Base-by-base conservation (phyloP, 2,797 vertebrate genomes). In the Neosilurus mollespiculum region DNA sequence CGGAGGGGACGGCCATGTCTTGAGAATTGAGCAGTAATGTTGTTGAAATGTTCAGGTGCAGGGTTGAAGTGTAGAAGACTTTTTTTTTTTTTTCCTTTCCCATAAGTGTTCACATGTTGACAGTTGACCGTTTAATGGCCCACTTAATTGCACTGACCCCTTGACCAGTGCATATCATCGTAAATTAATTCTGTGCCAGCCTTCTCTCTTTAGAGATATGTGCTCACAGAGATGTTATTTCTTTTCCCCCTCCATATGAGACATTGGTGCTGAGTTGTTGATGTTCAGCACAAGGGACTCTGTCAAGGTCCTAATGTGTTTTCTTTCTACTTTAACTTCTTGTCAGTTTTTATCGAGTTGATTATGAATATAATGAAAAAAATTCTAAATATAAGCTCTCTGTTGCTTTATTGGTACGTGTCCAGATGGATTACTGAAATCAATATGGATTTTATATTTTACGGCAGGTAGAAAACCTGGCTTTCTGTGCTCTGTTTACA, bases 101-200 rank as follows among this genome's bases (percentile, higher is more conserved):
- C 22, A 15, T 91, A 93, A 93, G 92, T 93, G 91, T 92, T 91
- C 91, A 91, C 91, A 94, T 93, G 92, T 93, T 94, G 93, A 94
- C 93, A 93, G 93, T 93, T 94, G 94, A 94, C 93, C 91, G 91
- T 93, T 93, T 93, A 94, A 95, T 93, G 92, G 92, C 81, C 86
- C 90, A 89, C 90, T 91, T 93, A 94, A 94, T 94, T 94, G 93
- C 91, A 56, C 90, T 84, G 91, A 91, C 91, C 93, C 88, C 87
- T 91, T 89, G 84, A 84, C 91, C 89, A 88, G 84, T 80, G 82
- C 88, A 84, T 92, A 86, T 93, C 91, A 88, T 90, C 91, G 89
- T 89, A 93, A 92, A 93, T 93, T 87, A 91, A 93, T 89, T 88
- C 90, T 88, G 88, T 91, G 89, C 76, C 88, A 85, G 88, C 84